Percentiles rank a stretch among this genome's conserved stretches.
Conservation (phyloP, 2,113 vertebrate genomes). For the Hystrix cristata region DNA sequence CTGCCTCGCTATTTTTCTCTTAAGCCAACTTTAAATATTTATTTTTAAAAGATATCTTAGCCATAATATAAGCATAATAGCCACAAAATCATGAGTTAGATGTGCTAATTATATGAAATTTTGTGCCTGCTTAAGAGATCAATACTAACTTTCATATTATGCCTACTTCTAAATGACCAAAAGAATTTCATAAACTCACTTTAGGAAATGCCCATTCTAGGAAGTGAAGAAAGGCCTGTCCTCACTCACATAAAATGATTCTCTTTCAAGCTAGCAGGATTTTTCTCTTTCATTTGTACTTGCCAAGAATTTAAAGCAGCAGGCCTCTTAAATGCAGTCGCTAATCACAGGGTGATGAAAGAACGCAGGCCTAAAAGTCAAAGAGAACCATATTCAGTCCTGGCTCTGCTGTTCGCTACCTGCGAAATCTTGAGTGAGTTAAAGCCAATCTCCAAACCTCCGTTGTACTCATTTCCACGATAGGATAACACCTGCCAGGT, state of each 20-base stretch:
- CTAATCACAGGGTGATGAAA: not conserved
- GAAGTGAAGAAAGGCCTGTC: not conserved
- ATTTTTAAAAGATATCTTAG: not conserved
- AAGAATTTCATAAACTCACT: not conserved
- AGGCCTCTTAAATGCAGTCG: not conserved
- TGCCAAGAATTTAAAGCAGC: not conserved
- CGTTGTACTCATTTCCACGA: not conserved
- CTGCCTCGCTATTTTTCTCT: not conserved
- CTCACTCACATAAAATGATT: not conserved
- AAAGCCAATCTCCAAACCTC: not conserved
- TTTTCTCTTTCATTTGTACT: not conserved
- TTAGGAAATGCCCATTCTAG: not conserved
- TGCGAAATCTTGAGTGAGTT: not conserved
- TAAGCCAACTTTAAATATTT: not conserved
- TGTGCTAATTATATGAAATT: not conserved
- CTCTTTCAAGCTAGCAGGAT: not conserved
- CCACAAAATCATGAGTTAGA: not conserved
- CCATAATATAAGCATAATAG: not conserved
- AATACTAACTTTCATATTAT: not conserved
- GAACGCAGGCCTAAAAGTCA: not conserved
- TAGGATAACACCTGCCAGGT: no score
- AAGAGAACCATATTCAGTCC: not conserved
- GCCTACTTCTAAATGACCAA: no score
- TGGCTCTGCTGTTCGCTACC: not conserved
- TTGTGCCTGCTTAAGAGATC: no score